Conservation (phyloP, 2,888 invertebrate genomes). For the Cheiracanthium punctorium region DNA sequence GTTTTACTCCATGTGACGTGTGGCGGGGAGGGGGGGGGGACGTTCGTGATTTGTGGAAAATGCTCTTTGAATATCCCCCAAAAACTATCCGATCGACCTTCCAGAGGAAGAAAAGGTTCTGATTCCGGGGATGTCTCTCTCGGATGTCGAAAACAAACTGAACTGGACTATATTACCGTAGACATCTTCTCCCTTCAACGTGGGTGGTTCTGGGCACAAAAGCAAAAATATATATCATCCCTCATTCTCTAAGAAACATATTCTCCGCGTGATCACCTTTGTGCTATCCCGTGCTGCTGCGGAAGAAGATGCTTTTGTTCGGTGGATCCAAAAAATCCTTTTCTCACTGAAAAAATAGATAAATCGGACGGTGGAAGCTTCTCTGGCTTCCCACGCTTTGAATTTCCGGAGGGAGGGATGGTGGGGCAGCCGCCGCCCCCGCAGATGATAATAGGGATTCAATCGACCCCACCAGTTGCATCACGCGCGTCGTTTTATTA, state of each 20-base stretch:
- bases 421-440: conserved; percentile 25
- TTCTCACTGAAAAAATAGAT: conserved; percentile 53
- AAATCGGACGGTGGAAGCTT: conserved; percentile 31
- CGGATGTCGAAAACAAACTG: neutral
- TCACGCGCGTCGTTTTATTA: conserved; percentile 36
- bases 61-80: no score
- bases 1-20: no score
- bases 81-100: no score
- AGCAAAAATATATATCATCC: conserved; percentile 57
- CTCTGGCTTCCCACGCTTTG: conserved; percentile 62
- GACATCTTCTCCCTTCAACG: conserved; percentile 30
- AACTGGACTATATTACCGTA: neutral
- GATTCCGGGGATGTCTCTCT: neutral
- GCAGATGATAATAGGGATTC: conserved; percentile 50
- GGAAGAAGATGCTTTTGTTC: conserved; percentile 41
- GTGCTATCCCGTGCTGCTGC: conserved; percentile 8
- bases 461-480: conserved; percentile 63
- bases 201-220: conserved; percentile 52
- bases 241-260: conserved; percentile 32
- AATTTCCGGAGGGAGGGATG: conserved; percentile 33
- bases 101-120: neutral
- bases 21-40: no score
- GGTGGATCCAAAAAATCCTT: conserved; percentile 49
- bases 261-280: conserved; percentile 20
- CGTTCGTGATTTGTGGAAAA: no score